These are phyloP conservation scores for Stenodema calcarata DNA, from an alignment of 2,888 invertebrate genomes.

Conservation along the genomic window DNA sequence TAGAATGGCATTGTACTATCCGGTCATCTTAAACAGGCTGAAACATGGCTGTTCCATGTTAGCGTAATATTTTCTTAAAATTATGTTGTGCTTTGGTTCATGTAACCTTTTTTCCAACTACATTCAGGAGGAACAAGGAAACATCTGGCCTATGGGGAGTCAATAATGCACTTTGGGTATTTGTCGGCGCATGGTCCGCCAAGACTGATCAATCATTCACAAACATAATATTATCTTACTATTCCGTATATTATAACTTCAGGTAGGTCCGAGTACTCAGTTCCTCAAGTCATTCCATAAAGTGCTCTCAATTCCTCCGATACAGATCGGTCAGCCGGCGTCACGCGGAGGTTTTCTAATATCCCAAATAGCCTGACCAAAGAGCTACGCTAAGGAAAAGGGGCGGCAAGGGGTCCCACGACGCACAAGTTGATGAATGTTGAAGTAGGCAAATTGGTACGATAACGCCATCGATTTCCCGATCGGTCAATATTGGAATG, in stretches of 20 bases:
- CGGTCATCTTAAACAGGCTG: too few relatives aligned
- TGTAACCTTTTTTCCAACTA: too few relatives aligned
- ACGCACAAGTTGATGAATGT: constrained; percentile 15
- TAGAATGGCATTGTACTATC: too few relatives aligned
- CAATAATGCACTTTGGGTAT: too few relatives aligned
- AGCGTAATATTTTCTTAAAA: too few relatives aligned
- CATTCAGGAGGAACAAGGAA: too few relatives aligned
- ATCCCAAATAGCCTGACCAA: background rate
- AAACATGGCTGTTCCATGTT: too few relatives aligned
- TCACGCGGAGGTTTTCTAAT: background rate
- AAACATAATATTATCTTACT: background rate
- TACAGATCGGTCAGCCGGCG: background rate
- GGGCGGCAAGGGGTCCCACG: background rate
- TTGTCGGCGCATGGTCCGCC: background rate
- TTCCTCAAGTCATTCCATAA: background rate
- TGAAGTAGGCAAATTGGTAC: background rate
- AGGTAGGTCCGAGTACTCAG: background rate
- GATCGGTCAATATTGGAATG: constrained; percentile 7
- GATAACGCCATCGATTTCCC: background rate
- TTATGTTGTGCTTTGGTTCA: too few relatives aligned
- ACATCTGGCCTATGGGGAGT: too few relatives aligned
- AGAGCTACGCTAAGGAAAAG: background rate
- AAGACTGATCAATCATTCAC: background rate
- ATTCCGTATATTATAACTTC: background rate
- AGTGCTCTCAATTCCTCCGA: background rate